These are phyloP conservation scores for Crotalus viridis DNA, from an alignment of 2,113 vertebrate species.

Conservation along the genomic window DNA sequence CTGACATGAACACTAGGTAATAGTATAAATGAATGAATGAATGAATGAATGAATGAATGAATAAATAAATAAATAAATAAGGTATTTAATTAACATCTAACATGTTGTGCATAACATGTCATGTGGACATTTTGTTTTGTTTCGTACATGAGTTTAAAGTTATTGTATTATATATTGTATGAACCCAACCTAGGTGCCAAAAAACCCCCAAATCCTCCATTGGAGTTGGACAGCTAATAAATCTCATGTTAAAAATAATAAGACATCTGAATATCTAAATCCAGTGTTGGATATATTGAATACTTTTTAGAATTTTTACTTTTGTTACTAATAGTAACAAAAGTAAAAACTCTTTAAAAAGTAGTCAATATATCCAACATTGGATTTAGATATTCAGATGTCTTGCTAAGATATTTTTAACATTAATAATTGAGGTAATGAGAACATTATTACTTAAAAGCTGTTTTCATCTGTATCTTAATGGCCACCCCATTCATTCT, in stretches of 20 bases:
- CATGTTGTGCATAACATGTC: neutral
- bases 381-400: neutral
- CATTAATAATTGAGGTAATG: conserved; percentile 20
- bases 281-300: too few relatives aligned
- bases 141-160: neutral
- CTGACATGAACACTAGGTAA: neutral
- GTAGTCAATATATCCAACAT: conserved; percentile 1
- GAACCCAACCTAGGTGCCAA: neutral
- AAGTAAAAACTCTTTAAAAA: neutral
- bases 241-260: neutral
- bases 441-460: conserved; percentile 43
- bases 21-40: neutral
- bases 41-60: neutral
- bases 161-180: neutral
- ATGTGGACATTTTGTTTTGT: neutral
- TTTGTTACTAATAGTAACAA: neutral
- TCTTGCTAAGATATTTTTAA: conserved; percentile 2
- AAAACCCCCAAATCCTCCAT: neutral
- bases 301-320: neutral
- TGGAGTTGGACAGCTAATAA: neutral
- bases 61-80: neutral
- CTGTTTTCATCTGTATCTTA: conserved; percentile 29
- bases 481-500: neutral
- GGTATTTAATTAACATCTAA: neutral
- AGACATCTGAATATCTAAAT: conserved; percentile 4